Conservation (phyloP, 2,888 invertebrate genomes). For the Eurytoma adleriae region DNA sequence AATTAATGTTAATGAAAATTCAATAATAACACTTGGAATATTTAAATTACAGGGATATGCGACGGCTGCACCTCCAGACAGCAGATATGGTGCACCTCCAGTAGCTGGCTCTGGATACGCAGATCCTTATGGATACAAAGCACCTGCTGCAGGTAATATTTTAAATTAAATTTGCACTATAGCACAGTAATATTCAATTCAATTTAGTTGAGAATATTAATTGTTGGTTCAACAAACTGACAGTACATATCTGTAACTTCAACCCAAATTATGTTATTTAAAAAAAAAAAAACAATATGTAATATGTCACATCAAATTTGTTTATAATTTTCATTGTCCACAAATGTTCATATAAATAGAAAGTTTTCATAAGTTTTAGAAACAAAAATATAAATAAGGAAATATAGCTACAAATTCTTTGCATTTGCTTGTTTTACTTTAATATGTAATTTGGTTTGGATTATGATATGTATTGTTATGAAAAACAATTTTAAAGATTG, state of each 20-base stretch:
- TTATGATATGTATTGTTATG: constrained; percentile 35
- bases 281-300: too few species aligned
- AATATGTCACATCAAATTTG: too few species aligned
- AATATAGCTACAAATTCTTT: too few species aligned
- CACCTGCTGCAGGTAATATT: constrained; percentile 71
- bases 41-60: constrained; percentile 69
- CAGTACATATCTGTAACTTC: too few species aligned
- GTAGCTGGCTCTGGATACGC: constrained; percentile 69
- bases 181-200: constrained; percentile 20
- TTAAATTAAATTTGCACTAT: constrained; percentile 14
- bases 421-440: neutral
- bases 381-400: too few species aligned
- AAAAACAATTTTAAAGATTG: constrained; percentile 22
- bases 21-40: neutral
- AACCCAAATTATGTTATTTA: too few species aligned
- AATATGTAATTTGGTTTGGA: constrained; percentile 6
- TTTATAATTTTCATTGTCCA: too few species aligned
- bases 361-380: too few species aligned
- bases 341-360: too few species aligned
- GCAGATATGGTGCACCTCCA: constrained; percentile 72
- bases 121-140: constrained; percentile 74
- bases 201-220: neutral
- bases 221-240: neutral
- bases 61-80: constrained; percentile 70
- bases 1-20: neutral